Evolutionary conservation across 1,140 invertebrate genomes (phyloP), one percentile per base, ranked within the genome.

Genomic region (Bombus superbus): DNA sequence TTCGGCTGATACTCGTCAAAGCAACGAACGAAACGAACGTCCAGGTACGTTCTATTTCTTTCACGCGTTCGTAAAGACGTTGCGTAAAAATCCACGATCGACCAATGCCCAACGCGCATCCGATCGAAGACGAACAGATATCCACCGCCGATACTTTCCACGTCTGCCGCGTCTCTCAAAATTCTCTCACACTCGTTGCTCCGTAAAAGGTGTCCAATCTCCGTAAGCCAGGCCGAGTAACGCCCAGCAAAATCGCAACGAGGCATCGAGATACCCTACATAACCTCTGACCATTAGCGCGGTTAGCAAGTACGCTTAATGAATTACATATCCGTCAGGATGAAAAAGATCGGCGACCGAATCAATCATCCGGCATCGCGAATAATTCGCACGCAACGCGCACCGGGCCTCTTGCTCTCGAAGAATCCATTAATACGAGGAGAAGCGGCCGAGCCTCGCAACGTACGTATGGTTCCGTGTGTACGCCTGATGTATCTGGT

Each of bases 391-490:
- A 71, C 64, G 66, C 47, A 53, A 42, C 66, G 11, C 35, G 35
- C 75, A 15, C 62, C 44, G 18, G 35, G 53, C 57, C 22, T 25
- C 73, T 62, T 62, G 10, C 59, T 62, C 59, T 35, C n/a, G 62
- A 57, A 25, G 76, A 85, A 85, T 85, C 83, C 83, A 85, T 85
- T 85, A 85, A 85, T 64, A 73, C 1, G 68, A 47, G 53, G 6
- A 13, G 40, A 18, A 22, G 40, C 25, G 25, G 40, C 44, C 28
- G 22, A 4, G 47, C 47, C 47, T 22, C 2, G 47, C 47, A 53
- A 40, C 64, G 64, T 32, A n/a, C 59, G 28, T 62, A n/a, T 0
- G 11, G 28, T 73, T 73, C 68, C 81, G 44, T 57, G 53, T 68
- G 44, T 62, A 40, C 81, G 35, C 5, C 74, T 84, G 73, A 82